Percentiles rank a stretch among this genome's conserved stretches.
phyloP scores from a whole-genome alignment of 2,888 invertebrate genomes.

The Aplocera efformata region DNA sequence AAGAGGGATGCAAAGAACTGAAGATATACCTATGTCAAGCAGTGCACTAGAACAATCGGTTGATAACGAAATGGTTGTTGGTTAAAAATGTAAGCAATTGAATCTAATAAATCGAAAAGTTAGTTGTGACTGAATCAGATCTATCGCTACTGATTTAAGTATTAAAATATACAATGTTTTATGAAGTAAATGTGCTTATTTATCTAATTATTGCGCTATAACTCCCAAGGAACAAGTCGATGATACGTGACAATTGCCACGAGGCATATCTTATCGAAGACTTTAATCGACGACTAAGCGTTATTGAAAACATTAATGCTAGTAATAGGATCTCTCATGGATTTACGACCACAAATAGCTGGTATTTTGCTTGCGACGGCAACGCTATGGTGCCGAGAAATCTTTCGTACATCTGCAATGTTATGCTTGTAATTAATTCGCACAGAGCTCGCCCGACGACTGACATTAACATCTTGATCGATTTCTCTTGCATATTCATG shows the following conservation, averaged over 20 bases:
- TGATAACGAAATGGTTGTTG: too few species aligned
- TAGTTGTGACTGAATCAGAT: too few species aligned
- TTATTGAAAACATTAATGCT: constrained; percentile 1
- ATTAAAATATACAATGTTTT: too few species aligned
- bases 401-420: constrained; percentile 5
- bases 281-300: constrained; percentile 6
- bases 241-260: constrained; percentile 24
- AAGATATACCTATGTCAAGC: too few species aligned
- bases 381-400: constrained; percentile 1
- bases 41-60: too few species aligned
- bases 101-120: too few species aligned
- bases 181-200: too few species aligned
- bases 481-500: constrained; percentile 50
- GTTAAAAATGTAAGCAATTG: too few species aligned
- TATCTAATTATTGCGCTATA: constrained; percentile 5
- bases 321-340: background rate
- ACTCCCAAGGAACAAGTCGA: constrained; percentile 9
- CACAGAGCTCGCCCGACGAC: constrained; percentile 34
- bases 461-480: constrained; percentile 51
- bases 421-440: constrained; percentile 34
- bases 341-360: constrained; percentile 9
- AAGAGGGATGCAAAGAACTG: too few species aligned
- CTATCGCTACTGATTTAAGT: too few species aligned
- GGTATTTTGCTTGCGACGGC: constrained; percentile 1
- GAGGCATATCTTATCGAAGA: constrained; percentile 4